Evolutionary conservation across 1,140 invertebrate genomes (phyloP).

Genomic region (Heliconius hermathena): DNA sequence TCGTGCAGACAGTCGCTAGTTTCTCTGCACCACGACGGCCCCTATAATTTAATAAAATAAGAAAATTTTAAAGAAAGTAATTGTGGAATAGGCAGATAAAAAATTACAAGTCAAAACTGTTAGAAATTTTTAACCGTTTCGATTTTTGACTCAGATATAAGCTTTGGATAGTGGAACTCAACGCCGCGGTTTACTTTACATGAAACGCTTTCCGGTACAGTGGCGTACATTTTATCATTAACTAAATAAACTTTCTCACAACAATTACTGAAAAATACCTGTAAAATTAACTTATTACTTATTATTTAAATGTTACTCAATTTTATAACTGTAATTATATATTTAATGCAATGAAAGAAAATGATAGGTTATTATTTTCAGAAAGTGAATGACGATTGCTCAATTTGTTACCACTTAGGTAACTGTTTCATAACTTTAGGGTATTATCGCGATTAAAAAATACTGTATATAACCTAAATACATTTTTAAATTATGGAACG

Average conservation of each 20-base stretch:
- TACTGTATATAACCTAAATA: neutral
- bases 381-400: neutral
- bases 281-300: neutral
- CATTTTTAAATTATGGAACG: neutral
- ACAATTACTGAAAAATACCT: neutral
- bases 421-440: constrained; percentile 6
- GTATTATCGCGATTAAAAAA: neutral
- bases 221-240: neutral
- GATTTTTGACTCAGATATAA: no score
- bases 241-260: neutral
- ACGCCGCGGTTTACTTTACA: neutral
- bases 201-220: neutral
- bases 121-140: no score
- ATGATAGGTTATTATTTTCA: constrained; percentile 9
- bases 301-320: neutral
- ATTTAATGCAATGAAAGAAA: constrained; percentile 10
- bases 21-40: no score
- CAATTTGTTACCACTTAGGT: neutral
- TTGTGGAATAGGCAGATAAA: no score
- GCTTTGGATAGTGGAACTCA: neutral
- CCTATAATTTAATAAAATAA: no score
- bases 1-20: no score
- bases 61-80: no score
- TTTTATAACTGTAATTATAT: constrained; percentile 1
- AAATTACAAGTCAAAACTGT: no score